phyloP scores from a whole-genome alignment of 2,113 vertebrate genomes.

The Corydoras sp. region DNA sequence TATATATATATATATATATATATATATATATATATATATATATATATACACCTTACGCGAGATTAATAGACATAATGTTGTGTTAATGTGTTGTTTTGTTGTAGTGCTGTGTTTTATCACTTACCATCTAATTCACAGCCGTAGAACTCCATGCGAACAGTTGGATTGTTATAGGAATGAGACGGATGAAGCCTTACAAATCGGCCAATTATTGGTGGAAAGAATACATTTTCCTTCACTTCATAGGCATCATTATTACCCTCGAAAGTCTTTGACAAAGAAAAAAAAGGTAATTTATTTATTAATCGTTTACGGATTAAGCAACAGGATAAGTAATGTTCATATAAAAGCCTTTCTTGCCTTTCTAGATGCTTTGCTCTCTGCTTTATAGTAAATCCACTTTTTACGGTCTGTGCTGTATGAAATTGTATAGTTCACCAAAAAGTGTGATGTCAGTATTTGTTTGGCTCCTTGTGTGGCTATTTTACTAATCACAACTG shows the following conservation, averaged over 20 bases:
- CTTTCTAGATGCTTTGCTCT: constrained; percentile 63
- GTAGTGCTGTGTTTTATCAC: constrained; percentile 19
- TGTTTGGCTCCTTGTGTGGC: constrained; percentile 86
- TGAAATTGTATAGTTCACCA: constrained; percentile 70
- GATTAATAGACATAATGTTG: too few relatives aligned
- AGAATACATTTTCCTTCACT: constrained; percentile 73
- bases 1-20: too few relatives aligned
- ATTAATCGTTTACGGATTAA: too few relatives aligned
- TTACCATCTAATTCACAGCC: constrained; percentile 89
- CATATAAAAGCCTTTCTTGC: too few relatives aligned
- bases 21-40: too few relatives aligned
- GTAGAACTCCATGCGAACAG: constrained; percentile 84
- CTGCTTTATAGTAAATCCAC: constrained; percentile 82
- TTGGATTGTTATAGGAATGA: constrained; percentile 66
- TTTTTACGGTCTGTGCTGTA: constrained; percentile 79
- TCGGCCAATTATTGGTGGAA: constrained; percentile 82
- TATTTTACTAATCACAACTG: constrained; percentile 82
- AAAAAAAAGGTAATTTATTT: too few relatives aligned
- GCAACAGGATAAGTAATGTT: too few relatives aligned
- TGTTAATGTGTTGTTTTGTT: too few relatives aligned
- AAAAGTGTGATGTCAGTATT: constrained; percentile 64
- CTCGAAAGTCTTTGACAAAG: constrained; percentile 67
- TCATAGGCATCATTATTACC: constrained; percentile 74
- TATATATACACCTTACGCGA: too few relatives aligned
- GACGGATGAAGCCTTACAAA: constrained; percentile 81